Evolutionary conservation across 2,113 vertebrate genomes (phyloP), one percentile per base, ranked within the genome.

Genomic region (Siniperca knerii): DNA sequence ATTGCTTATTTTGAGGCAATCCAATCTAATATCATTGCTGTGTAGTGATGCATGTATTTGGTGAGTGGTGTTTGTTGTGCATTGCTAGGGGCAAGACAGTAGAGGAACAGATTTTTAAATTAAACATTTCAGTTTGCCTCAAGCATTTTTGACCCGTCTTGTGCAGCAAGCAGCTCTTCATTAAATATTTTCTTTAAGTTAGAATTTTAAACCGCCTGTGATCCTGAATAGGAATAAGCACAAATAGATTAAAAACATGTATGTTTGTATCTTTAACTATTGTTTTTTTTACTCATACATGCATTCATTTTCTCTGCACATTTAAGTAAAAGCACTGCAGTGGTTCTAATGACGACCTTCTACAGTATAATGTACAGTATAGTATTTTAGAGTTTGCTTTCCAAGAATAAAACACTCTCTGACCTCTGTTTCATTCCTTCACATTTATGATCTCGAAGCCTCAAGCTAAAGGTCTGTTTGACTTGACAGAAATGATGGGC

Each of bases 341-440:
- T 44, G 42, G 2, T 44, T 50, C 18, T 13, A 29, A 33, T 29
- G 50, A n/a, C 2, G 66, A 21, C 29, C 54, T 33, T 52, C 16
- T 52, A 1, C 25, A 76, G 33, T 69, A 4, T 23, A 5, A 50
- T 10, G 33, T 65, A 37, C 35, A 37, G 35, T 37, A 20, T 15
- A 52, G 29, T 55, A 4, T 21, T 16, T 67, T 9, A 33, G 42
- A 33, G 57, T 52, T 60, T 15, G 6, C 44, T 40, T 21, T 57
- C 6, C 55, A 44, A 44, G 9, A 0, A 3, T 44, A 33, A 61
- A 77, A 42, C 20, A 9, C 20, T 50, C 33, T n/a, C 15, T 18
- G 33, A 77, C 48, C 69, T 72, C 33, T 69, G 40, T 68, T 68
- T 25, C 25, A 85, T 90, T 90, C 68, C 75, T 85, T 83, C 48